phyloP scores from a whole-genome alignment of 92 coral and sea anemone species.

The Porites cylindrica region DNA sequence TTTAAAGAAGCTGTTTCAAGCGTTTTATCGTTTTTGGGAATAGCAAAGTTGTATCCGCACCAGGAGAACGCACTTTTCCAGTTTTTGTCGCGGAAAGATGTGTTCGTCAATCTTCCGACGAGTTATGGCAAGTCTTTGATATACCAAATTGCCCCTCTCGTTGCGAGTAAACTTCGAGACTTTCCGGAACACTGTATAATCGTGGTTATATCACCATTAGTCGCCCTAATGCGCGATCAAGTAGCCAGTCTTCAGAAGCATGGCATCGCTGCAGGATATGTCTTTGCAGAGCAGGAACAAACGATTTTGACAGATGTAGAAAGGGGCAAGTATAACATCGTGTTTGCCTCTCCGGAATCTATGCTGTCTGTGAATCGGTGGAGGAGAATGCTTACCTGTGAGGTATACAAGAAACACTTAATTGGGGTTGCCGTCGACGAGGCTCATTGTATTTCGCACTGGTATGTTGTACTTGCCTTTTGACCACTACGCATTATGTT shows the following conservation, averaged over 20 bases:
- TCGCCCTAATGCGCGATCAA: constrained; percentile 48
- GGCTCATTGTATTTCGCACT: neutral
- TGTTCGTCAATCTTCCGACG: constrained; percentile 42
- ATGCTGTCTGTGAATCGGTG: neutral
- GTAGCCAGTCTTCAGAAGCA: constrained; percentile 32
- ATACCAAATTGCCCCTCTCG: constrained; percentile 47
- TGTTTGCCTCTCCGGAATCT: neutral
- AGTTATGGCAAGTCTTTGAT: constrained; percentile 49
- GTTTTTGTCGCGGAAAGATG: constrained; percentile 46
- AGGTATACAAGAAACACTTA: neutral
- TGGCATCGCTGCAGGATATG: constrained; percentile 1
- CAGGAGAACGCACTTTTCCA: constrained; percentile 46
- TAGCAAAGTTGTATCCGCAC: constrained; percentile 10
- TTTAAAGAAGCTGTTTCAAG: too few relatives aligned
- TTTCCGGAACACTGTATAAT: too few relatives aligned
- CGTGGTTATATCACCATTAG: constrained; percentile 38
- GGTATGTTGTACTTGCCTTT: neutral
- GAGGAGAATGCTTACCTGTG: neutral
- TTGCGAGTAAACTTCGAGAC: neutral
- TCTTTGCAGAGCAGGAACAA: too few relatives aligned
- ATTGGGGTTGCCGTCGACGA: neutral
- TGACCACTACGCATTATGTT: too few relatives aligned
- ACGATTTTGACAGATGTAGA: neutral
- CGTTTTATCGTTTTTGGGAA: too few relatives aligned
- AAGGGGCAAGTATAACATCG: neutral